These are phyloP conservation scores for Oreochromis tanganicae DNA, from an alignment of 2,113 vertebrate genomes.

Conservation along the genomic window DNA sequence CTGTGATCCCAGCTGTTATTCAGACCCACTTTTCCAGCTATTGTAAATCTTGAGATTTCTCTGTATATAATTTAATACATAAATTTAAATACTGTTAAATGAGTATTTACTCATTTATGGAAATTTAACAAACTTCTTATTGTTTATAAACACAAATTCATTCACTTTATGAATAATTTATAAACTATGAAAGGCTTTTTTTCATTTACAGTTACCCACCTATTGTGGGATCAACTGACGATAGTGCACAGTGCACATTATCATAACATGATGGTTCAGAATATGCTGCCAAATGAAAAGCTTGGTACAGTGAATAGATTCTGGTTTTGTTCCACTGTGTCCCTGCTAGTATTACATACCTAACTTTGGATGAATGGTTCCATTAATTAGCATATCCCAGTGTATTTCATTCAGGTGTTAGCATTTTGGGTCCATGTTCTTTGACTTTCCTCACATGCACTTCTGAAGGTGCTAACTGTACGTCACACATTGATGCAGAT, in stretches of 20 bases:
- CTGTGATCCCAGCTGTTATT: not conserved
- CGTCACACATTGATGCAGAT: constrained; percentile 63
- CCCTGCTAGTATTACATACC: not conserved
- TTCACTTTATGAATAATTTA: not conserved
- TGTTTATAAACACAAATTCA: not conserved
- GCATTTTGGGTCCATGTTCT: not conserved
- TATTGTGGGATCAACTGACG: not conserved
- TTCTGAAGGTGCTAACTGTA: constrained; percentile 39
- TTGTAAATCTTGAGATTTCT: not conserved
- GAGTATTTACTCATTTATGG: not conserved
- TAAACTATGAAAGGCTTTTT: not conserved
- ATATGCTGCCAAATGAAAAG: not conserved
- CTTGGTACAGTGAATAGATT: not conserved
- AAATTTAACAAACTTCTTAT: not conserved
- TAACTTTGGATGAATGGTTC: not conserved
- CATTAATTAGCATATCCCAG: not conserved
- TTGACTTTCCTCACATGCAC: constrained; percentile 12
- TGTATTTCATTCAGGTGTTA: not conserved
- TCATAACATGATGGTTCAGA: not conserved
- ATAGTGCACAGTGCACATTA: not conserved
- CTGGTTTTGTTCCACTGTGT: not conserved
- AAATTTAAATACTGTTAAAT: not conserved
- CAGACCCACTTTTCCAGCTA: not conserved
- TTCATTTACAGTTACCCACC: not conserved
- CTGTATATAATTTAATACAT: not conserved